Evolutionary conservation across 2,113 vertebrate genomes (phyloP).

Genomic region (Struthio camelus): DNA sequence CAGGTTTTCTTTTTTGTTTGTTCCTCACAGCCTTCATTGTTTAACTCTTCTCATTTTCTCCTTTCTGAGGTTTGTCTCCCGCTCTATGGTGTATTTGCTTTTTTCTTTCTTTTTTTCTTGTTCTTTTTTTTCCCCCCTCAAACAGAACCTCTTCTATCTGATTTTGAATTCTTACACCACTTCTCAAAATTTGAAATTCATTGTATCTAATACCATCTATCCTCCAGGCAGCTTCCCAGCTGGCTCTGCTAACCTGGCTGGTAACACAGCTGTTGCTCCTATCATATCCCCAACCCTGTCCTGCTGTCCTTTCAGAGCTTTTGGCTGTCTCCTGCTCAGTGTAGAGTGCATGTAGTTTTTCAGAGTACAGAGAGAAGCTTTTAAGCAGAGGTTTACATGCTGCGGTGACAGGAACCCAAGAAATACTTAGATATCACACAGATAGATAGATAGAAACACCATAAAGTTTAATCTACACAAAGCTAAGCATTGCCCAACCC

Average conservation of each 20-base stretch:
- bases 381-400: background rate
- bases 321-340: background rate
- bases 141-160: background rate
- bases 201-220: background rate
- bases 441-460: background rate
- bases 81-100: background rate
- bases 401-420: background rate
- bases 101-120: background rate
- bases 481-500: background rate
- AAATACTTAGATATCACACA: background rate
- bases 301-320: constrained; percentile 6
- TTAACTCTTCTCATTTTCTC: background rate
- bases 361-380: background rate
- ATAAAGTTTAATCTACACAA: background rate
- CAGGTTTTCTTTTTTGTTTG: background rate
- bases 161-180: background rate
- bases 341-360: background rate
- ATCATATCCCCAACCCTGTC: background rate
- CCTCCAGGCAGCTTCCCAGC: background rate
- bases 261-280: background rate
- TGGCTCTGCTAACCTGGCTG: constrained; percentile 12
- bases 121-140: background rate
- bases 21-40: background rate
- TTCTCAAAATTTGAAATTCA: background rate
- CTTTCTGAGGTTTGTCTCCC: background rate